phyloP scores from a whole-genome alignment of 2,888 invertebrate species.

The Calameuta filiformis region DNA sequence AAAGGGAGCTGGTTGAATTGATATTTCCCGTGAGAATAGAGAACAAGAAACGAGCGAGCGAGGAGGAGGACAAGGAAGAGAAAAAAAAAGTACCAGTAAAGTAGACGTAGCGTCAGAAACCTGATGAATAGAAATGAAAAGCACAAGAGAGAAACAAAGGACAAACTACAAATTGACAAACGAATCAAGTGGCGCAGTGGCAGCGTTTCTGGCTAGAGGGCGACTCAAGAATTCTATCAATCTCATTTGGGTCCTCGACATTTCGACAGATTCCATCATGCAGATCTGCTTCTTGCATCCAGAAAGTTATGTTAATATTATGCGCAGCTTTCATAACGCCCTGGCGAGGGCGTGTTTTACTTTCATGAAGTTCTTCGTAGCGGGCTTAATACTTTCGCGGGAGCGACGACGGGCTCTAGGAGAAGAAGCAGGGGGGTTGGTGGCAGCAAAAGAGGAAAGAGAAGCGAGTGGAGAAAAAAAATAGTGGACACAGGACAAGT shows the following conservation, averaged over 20 bases:
- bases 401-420: not conserved
- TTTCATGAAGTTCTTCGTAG: constrained; percentile 47
- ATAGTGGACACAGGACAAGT: not conserved
- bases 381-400: constrained; percentile 37
- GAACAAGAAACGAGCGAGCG: not conserved
- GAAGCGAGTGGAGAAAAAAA: not conserved
- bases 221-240: constrained; percentile 44
- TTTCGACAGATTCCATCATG: constrained; percentile 46
- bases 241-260: constrained; percentile 35
- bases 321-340: constrained; percentile 45
- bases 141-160: not conserved
- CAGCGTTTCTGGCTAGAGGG: constrained; percentile 19
- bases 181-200: not conserved
- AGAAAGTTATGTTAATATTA: constrained; percentile 48
- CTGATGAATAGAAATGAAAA: not conserved
- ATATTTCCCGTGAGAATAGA: not conserved
- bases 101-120: not conserved
- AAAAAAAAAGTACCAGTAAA: not conserved
- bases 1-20: not conserved
- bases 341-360: constrained; percentile 40
- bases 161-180: not conserved
- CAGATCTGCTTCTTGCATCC: constrained; percentile 40
- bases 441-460: constrained; percentile 25
- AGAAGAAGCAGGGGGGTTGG: not conserved
- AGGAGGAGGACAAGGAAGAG: not conserved